Evolutionary conservation across 1,140 invertebrate species (phyloP).

Genomic region (Bombus affinis): DNA sequence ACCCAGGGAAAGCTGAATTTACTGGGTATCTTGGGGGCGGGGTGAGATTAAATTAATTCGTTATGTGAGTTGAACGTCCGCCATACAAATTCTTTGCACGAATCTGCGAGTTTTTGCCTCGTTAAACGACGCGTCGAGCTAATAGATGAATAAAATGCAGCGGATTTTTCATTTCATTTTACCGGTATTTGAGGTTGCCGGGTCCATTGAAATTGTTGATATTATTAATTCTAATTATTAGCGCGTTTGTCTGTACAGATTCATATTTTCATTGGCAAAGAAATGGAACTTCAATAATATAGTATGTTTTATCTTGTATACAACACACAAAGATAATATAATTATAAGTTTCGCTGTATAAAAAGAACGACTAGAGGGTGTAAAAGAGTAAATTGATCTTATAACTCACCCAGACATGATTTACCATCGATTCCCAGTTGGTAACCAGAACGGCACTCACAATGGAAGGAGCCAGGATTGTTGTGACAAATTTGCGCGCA

Average conservation of each 20-base stretch:
- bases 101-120: background rate
- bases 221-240: no score
- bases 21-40: no score
- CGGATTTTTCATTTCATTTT: background rate
- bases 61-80: background rate
- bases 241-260: no score
- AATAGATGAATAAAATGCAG: background rate
- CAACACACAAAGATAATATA: background rate
- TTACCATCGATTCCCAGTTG: conserved; percentile 82
- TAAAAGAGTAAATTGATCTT: background rate
- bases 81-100: conserved; percentile 1
- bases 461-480: conserved; percentile 81
- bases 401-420: conserved; percentile 85
- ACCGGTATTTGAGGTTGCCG: no score
- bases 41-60: conserved; percentile 5
- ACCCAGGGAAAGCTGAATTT: background rate
- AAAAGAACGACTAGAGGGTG: background rate
- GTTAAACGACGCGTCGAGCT: background rate
- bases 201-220: background rate
- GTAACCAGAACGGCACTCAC: conserved; percentile 79
- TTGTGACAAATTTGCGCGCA: conserved; percentile 84
- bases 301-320: no score
- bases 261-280: no score
- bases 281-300: no score
- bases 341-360: background rate